Evolutionary conservation across 2,888 invertebrate species (phyloP).

Genomic region (Hipparchia semele): DNA sequence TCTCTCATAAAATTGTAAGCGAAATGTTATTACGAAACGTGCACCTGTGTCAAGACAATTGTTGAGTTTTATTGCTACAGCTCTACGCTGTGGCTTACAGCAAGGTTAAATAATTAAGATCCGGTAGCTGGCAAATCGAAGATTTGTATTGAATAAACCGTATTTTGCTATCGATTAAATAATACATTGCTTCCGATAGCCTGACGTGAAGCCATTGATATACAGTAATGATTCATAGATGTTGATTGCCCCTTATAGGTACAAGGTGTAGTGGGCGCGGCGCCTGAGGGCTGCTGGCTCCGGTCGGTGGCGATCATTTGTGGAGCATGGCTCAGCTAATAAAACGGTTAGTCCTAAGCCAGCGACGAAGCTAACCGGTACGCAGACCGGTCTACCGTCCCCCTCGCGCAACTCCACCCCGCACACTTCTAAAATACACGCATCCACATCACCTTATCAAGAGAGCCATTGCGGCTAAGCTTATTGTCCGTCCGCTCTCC

Average conservation of each 20-base stretch:
- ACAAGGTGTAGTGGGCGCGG: constrained; percentile 49
- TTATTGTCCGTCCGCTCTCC: constrained; percentile 69
- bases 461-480: constrained; percentile 67
- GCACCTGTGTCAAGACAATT: constrained; percentile 74
- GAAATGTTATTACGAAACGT: constrained; percentile 56
- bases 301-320: constrained; percentile 68
- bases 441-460: constrained; percentile 76
- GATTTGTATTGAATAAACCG: background rate
- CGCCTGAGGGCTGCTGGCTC: constrained; percentile 53
- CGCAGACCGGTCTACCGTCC: constrained; percentile 67
- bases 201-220: constrained; percentile 37
- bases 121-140: background rate
- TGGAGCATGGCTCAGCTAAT: constrained; percentile 78
- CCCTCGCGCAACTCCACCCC: constrained; percentile 59
- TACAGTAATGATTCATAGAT: constrained; percentile 28
- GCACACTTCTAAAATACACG: constrained; percentile 73
- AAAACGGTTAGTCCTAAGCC: constrained; percentile 78
- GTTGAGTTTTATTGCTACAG: constrained; percentile 55
- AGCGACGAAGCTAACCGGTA: constrained; percentile 78
- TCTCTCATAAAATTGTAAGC: constrained; percentile 38
- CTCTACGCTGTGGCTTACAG: constrained; percentile 43
- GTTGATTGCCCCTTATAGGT: constrained; percentile 42
- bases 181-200: constrained; percentile 2
- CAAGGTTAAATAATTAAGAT: constrained; percentile 23
- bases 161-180: constrained; percentile 6